phyloP scores from a whole-genome alignment of 2,888 invertebrate genomes.

The Himalopsyche kuldschensis region DNA sequence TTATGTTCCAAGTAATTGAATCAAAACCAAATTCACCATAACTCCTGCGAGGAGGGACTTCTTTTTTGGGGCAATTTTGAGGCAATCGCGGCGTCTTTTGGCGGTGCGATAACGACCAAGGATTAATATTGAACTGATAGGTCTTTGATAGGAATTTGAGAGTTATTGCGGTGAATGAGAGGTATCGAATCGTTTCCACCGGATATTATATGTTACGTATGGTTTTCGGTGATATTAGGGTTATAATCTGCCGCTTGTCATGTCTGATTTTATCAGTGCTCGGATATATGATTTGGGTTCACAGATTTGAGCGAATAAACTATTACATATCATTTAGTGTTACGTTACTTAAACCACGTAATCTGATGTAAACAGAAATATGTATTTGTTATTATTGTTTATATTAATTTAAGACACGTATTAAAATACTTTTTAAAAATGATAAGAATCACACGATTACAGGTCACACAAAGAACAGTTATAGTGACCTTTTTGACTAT shows the following conservation, averaged over 20 bases:
- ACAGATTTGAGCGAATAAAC: not conserved
- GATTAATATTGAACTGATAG: conserved; percentile 15
- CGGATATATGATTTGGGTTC: not conserved
- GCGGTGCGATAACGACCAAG: conserved; percentile 6
- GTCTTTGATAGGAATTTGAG: conserved; percentile 10
- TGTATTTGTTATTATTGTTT: too few species aligned
- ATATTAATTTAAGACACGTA: too few species aligned
- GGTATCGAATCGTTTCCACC: not conserved
- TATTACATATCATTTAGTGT: too few species aligned
- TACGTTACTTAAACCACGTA: too few species aligned
- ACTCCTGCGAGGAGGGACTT: conserved; percentile 11
- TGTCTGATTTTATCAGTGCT: not conserved
- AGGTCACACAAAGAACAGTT: too few species aligned
- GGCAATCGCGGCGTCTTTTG: conserved; percentile 19
- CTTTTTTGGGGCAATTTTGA: conserved; percentile 23
- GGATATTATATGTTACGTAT: not conserved
- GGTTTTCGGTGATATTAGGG: not conserved
- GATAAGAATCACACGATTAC: too few species aligned
- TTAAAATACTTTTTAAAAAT: too few species aligned
- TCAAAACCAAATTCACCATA: conserved; percentile 37
- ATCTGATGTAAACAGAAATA: too few species aligned
- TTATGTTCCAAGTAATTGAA: conserved; percentile 39
- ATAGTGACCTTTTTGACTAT: too few species aligned
- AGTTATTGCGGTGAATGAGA: not conserved
- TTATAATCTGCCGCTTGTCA: not conserved